Base-by-base conservation (phyloP, 2,888 invertebrate genomes). In the Molanna angustata region DNA sequence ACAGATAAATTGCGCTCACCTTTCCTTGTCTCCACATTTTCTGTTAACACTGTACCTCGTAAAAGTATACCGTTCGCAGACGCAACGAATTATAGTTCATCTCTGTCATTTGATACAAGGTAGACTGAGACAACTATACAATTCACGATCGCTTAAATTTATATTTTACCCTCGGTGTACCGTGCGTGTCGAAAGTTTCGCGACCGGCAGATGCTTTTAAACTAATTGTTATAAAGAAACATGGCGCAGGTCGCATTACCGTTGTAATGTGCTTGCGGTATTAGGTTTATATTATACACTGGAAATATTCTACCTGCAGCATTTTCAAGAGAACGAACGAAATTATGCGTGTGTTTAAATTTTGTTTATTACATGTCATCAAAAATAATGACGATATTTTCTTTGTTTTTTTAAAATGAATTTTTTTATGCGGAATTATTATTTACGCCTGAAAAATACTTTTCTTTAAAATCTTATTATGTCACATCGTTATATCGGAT, bases 221-320 rank as follows among this genome's bases (percentile, higher is more conserved):
- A 54, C 54, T 54, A 54, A 54, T 54, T 54, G 49, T 49, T 54
- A 27, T 40, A 49, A 54, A 49, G 54, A 49, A 54, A 49, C 21
- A 20, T 7, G 27, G 21, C 31, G 21, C 14, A 32, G 49, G 54
- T 54, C 45, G 45, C 44, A 54, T 54, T 54, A 54, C 54, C 37
- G 33, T 39, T 19, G 16, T 52, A 52, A 52, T 54, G 54, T 22
- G 40, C 54, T 54, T 47, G 48, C 33, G 14, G n/a, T 14, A 4
- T 18, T 39, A 39, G n/a, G n/a, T n/a, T 14, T 13, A 14, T 13
- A 33, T 20, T 52, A 40, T 41, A 52, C 20, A 47, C 27, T 33
- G 52, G 40, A 32, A 52, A 27, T 42, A 21, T 40, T 52, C 14
- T 19, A 18, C 35, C 18, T 32, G 32, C 47, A 37, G n/a, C 33